Conservation (phyloP, 1,140 invertebrate genomes). For the Rhyacophila brunnea region DNA sequence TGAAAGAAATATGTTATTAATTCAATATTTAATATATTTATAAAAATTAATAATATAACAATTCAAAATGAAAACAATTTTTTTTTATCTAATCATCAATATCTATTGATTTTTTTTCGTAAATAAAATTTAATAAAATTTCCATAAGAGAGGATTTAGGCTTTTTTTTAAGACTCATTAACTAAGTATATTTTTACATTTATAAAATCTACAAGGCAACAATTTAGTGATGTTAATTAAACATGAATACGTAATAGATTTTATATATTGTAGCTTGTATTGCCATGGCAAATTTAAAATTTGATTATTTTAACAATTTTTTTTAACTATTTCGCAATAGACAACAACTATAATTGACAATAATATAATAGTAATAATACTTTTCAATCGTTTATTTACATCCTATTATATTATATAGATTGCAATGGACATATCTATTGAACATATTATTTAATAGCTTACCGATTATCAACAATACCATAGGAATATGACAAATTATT, state of each 20-base stretch:
- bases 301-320: conserved; percentile 1
- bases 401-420: too few relatives aligned
- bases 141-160: not conserved
- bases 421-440: too few relatives aligned
- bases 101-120: not conserved
- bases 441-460: too few relatives aligned
- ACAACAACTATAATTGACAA: conserved; percentile 9
- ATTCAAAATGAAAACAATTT: too few relatives aligned
- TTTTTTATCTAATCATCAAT: too few relatives aligned
- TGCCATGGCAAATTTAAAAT: not conserved
- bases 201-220: conserved; percentile 7
- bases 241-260: not conserved
- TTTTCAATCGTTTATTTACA: not conserved
- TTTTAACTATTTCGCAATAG: not conserved
- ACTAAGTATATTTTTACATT: not conserved
- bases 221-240: conserved; percentile 1
- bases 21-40: too few relatives aligned
- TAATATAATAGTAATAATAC: conserved; percentile 1
- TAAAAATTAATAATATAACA: too few relatives aligned
- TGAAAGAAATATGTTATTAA: too few relatives aligned
- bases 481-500: too few relatives aligned
- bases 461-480: too few relatives aligned
- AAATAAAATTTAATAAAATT: not conserved
- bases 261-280: not conserved
- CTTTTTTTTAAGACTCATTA: not conserved